phyloP scores from a whole-genome alignment of 2,797 vertebrate species.

The Gallirallus australis region DNA sequence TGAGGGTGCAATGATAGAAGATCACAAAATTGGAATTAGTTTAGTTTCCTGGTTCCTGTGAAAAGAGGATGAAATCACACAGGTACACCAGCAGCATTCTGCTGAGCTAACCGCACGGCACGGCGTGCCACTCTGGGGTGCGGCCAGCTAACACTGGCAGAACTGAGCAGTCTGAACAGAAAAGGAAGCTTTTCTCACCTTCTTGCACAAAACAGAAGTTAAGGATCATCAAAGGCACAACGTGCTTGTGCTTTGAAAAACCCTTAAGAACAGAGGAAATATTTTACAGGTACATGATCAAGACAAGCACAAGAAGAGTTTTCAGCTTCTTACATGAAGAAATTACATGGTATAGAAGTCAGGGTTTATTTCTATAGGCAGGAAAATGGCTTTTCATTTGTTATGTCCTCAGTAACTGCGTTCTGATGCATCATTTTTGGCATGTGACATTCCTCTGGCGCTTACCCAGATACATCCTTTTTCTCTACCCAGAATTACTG shows the following conservation, averaged over 20 bases:
- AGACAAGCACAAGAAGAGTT: neutral
- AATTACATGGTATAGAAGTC: neutral
- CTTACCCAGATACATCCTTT: neutral
- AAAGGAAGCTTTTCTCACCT: neutral
- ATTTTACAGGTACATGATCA: neutral
- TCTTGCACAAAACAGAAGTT: neutral
- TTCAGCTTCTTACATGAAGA: neutral
- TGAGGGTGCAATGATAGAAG: neutral
- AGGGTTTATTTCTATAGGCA: neutral
- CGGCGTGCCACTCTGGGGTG: rapidly evolving
- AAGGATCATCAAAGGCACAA: neutral
- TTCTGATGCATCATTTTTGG: neutral
- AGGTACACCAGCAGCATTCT: neutral
- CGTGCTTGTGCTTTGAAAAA: neutral
- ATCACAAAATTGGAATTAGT: neutral
- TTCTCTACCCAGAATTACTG: neutral
- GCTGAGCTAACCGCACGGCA: rapidly evolving
- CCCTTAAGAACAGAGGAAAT: neutral
- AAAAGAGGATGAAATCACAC: neutral
- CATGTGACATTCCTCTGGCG: neutral
- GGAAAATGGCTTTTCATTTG: neutral
- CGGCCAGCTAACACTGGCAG: neutral
- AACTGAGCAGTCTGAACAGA: neutral
- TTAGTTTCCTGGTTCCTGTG: neutral
- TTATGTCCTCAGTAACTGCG: neutral